Conservation (phyloP, 2,888 invertebrate species). For the Crematogaster levior region DNA sequence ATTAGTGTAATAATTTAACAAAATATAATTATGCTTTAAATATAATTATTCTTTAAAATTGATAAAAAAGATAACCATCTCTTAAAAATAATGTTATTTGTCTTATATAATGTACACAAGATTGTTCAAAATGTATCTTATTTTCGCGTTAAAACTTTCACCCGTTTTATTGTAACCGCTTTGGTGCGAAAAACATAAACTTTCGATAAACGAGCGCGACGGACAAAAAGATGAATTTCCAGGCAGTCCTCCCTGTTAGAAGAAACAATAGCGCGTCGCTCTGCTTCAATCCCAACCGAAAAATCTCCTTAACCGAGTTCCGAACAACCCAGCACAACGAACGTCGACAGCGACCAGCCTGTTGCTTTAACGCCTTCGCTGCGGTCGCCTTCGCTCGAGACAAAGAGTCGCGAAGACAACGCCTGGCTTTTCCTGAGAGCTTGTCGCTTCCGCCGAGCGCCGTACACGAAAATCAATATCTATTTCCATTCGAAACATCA, state of each 20-base stretch:
- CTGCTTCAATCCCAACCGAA: constrained; percentile 35
- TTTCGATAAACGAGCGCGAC: constrained; percentile 32
- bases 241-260: neutral
- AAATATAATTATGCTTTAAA: no score
- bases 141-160: neutral
- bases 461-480: constrained; percentile 50
- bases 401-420: constrained; percentile 47
- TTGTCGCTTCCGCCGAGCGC: constrained; percentile 10
- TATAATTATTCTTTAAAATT: neutral
- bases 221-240: neutral
- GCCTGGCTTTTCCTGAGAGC: constrained; percentile 4
- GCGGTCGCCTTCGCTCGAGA: neutral
- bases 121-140: neutral
- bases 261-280: constrained; percentile 13
- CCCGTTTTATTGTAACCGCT: neutral
- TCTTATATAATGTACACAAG: neutral
- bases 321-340: constrained; percentile 34
- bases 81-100: neutral
- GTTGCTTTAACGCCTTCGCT: constrained; percentile 37
- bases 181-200: constrained; percentile 18
- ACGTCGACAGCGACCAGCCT: constrained; percentile 32
- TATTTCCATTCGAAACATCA: constrained; percentile 47
- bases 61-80: neutral
- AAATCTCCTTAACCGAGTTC: constrained; percentile 44
- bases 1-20: neutral